These are phyloP conservation scores for Peromyscus californicus DNA, from an alignment of 2,113 vertebrate species.

Conservation along the genomic window DNA sequence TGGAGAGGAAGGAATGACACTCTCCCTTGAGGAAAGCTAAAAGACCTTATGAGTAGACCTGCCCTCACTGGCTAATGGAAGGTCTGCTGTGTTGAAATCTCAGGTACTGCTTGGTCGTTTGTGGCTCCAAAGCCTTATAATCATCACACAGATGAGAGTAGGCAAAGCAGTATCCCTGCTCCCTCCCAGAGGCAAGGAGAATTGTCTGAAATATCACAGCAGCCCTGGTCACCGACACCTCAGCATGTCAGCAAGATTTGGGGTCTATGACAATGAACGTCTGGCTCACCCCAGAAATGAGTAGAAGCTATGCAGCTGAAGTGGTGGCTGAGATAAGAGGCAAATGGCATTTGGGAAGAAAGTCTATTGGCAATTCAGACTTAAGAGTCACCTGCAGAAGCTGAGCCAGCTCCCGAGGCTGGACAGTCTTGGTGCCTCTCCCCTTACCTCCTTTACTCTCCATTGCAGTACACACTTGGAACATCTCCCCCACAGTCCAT, in stretches of 20 bases:
- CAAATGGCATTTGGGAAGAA: background rate
- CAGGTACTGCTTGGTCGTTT: background rate
- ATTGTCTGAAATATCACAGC: background rate
- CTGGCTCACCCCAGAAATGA: background rate
- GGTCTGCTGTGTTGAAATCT: background rate
- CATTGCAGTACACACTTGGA: background rate
- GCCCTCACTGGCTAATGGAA: no score
- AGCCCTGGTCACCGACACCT: background rate
- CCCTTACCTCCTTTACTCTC: background rate
- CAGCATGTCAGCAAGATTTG: background rate
- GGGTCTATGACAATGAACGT: background rate
- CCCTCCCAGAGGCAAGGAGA: background rate
- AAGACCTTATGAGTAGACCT: background rate
- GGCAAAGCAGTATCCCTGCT: background rate
- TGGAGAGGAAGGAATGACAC: background rate
- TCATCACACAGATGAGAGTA: background rate
- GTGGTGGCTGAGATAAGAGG: background rate
- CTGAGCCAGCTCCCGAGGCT: background rate
- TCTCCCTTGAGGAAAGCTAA: no score
- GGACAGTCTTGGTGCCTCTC: background rate
- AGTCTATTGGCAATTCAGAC: background rate
- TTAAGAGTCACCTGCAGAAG: background rate
- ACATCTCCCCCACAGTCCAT: background rate
- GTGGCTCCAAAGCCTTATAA: background rate
- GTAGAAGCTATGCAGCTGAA: background rate